Evolutionary conservation across 2,113 vertebrate species (phyloP), one percentile per base, ranked within the genome.

Genomic region (Zosterops borbonicus): DNA sequence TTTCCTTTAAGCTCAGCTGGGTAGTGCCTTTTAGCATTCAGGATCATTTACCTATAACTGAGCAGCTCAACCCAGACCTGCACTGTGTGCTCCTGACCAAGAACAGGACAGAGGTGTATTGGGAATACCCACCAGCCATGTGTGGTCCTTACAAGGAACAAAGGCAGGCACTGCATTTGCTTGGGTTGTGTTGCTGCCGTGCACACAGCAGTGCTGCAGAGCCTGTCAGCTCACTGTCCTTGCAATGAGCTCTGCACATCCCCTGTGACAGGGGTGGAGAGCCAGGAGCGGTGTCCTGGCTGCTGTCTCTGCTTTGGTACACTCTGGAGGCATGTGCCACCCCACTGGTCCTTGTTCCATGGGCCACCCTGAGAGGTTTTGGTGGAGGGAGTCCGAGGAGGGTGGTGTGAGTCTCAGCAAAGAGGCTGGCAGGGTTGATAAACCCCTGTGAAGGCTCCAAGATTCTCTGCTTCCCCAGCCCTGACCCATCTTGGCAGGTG

Each of bases 271-370:
- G 29, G 9, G 25, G 0, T 23, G 56, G 27, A 59, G 60, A 75
- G 52, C 23, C 33, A 39, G 19, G 37, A 58, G 35, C 1, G 20
- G 9, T 19, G 35, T 55, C 52, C 42, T 14, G 65, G 47, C 35
- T 60, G 42, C 27, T 67, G 37, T 9, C 35, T 22, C 47, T 75
- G 33, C 47, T 46, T 63, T 56, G 42, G 50, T 9, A 13, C 0
- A 0, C 44, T 10, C 0, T 2, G 35, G 23, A 70, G 50, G 3
- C 2, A 0, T 7, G 49, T 65, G 62, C 16, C 7, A 5, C 47
- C 29, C 25, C 53, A 9, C 0, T 0, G 42, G 2, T 73, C 9
- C 2, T 76, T 55, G 37, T 42, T 58, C 53, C 39, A 2, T 20
- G 8, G 84, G 8, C 49, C 33, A 19, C 25, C n/a, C 35, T 3